These are phyloP conservation scores for Heterodera carotae DNA, from an alignment of 1,140 invertebrate species.

Conservation along the genomic window DNA sequence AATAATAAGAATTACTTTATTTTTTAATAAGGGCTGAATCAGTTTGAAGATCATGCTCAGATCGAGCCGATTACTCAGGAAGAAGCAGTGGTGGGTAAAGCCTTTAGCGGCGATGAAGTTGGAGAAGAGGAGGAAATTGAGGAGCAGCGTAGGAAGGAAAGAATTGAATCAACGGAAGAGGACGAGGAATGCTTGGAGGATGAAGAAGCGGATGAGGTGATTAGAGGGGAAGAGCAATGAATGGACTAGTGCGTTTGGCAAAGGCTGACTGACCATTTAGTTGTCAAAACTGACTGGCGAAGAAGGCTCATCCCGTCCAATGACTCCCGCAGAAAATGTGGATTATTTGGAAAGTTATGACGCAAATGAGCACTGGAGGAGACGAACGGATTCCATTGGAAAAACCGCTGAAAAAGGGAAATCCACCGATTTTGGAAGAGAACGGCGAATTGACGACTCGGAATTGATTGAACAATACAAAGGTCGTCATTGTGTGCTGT, in stretches of 20 bases:
- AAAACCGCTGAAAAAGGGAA: conserved; percentile 23
- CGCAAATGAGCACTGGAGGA: not conserved
- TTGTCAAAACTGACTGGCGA: not conserved
- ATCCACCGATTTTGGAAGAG: not conserved
- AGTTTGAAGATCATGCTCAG: conserved; percentile 8
- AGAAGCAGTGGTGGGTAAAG: not conserved
- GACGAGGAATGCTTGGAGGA: conserved; percentile 1
- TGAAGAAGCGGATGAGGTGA: not conserved
- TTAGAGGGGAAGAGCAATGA: not conserved
- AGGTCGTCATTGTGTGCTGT: conserved; percentile 26
- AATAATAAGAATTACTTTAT: not conserved
- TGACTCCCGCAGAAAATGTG: conserved; percentile 8
- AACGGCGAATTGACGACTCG: conserved; percentile 1
- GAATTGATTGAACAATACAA: conserved; percentile 37
- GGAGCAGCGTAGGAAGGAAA: not conserved
- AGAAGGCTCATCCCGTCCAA: not conserved
- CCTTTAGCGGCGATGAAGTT: conserved; percentile 12
- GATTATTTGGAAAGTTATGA: conserved; percentile 41
- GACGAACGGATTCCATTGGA: not conserved
- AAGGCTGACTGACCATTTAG: conserved; percentile 3
- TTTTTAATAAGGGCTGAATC: not conserved
- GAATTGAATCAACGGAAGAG: not conserved
- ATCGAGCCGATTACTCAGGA: conserved; percentile 12
- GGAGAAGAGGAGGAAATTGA: conserved; percentile 23
- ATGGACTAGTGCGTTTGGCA: not conserved